These are phyloP conservation scores for Andrena haemorrhoa DNA, from an alignment of 2,888 invertebrate genomes.

Conservation along the genomic window DNA sequence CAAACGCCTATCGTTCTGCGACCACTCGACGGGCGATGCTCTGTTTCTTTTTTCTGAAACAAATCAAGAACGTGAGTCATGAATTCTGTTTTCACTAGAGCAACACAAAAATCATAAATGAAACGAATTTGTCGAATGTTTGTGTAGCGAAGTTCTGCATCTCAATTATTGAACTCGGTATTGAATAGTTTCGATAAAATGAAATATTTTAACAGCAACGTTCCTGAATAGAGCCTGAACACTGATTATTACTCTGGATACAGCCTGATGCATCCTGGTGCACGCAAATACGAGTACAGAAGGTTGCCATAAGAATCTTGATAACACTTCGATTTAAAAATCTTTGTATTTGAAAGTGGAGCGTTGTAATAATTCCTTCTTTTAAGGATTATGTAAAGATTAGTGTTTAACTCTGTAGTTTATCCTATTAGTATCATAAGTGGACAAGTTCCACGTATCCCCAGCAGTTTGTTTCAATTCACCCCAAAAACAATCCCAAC, in stretches of 20 bases:
- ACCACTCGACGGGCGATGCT: slow-evolving; percentile 52
- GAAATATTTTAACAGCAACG: background rate
- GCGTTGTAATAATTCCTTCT: no score
- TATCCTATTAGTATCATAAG: no score
- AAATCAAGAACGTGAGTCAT: background rate
- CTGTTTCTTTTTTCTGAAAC: slow-evolving; percentile 57
- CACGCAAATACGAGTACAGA: slow-evolving; percentile 42
- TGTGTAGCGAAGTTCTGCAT: no score
- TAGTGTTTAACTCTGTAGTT: no score
- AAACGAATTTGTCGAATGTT: background rate
- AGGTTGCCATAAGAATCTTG: no score
- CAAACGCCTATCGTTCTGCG: slow-evolving; percentile 50
- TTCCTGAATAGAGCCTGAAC: slow-evolving; percentile 1
- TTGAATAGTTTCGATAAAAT: background rate
- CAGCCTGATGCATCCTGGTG: slow-evolving; percentile 41
- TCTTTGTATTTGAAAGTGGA: no score
- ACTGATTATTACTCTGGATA: slow-evolving; percentile 36
- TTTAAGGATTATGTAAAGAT: no score
- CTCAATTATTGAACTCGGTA: no score
- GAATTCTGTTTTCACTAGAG: background rate
- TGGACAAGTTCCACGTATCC: no score
- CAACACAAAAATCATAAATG: background rate
- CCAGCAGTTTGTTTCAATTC: no score
- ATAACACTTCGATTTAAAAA: no score
- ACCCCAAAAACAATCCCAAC: no score